Evolutionary conservation across 2,113 vertebrate species (phyloP).

Genomic region (Candoia aspera): DNA sequence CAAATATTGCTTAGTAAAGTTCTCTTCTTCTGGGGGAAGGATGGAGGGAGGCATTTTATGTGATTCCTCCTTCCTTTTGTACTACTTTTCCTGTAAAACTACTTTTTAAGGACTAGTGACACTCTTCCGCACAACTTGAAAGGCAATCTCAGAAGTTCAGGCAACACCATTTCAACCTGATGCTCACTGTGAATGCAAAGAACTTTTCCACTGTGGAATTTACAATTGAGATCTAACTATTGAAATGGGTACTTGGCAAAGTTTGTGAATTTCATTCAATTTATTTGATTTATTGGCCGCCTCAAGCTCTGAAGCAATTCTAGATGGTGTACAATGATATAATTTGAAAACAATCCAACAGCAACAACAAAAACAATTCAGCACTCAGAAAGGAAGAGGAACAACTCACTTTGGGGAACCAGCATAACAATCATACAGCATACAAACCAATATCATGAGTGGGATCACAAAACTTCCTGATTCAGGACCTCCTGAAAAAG

Average conservation of each 20-base stretch:
- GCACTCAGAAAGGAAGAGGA: neutral
- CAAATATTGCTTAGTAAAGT: neutral
- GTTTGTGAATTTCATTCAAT: neutral
- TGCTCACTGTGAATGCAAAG: neutral
- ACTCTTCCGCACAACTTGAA: neutral
- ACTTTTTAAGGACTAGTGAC: neutral
- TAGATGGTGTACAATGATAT: neutral
- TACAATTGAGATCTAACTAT: too few relatives aligned
- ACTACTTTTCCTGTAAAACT: neutral
- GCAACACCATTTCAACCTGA: neutral
- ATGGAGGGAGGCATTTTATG: neutral
- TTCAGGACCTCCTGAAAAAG: neutral
- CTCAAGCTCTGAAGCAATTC: neutral
- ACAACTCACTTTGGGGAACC: neutral
- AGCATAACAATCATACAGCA: neutral
- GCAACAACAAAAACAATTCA: neutral
- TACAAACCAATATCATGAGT: neutral
- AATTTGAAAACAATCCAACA: neutral
- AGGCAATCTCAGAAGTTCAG: neutral
- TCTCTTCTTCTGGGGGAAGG: neutral
- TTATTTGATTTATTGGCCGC: neutral
- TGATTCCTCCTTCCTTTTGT: neutral
- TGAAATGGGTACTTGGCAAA: neutral
- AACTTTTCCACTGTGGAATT: neutral
- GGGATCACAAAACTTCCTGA: neutral